Evolutionary conservation across 2,797 vertebrate species (phyloP), one percentile per base, ranked within the genome.

Genomic region (Siniperca undulata): DNA sequence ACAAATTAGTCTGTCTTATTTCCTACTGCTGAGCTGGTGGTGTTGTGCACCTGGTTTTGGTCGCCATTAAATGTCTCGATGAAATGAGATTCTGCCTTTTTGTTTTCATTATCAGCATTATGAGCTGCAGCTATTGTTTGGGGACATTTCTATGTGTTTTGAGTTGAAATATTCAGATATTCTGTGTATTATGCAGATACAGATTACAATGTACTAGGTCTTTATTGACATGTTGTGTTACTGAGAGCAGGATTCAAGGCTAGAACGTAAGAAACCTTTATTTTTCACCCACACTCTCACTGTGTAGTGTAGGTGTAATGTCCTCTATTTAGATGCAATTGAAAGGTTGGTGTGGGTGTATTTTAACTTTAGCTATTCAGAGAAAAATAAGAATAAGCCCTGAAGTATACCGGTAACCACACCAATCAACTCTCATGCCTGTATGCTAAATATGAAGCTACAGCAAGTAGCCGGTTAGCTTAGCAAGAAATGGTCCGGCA

Each of bases 251-350:
- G 19, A 77, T 83, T 84, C 56, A 71, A 85, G 77, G 58, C 66
- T 24, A n/a, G 38, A 88, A 83, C 42, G 78, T 22, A n/a, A 86
- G 75, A 60, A 81, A 80, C 60, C 80, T 84, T 78, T 71, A 58
- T 79, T 83, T 76, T 64, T 61, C 79, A 64, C 71, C 69, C 72
- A 78, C 86, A 59, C 82, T 48, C 75, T 77, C 70, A 40, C 79
- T 72, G 66, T 78, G 73, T 46, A 38, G 76, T 87, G 90, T 78
- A 74, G 84, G 87, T 88, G 88, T 91, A 60, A 84, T 66, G 69
- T 88, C 79, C 85, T 78, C 71, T 88, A 78, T 92, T 91, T 89
- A 87, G 80, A 89, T 87, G 77, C 64, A 82, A 82, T 83, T 83
- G 71, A 89, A 69, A 79, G 85, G 87, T 77, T 70, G 52, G 74